phyloP scores from a whole-genome alignment of 2,888 invertebrate genomes.

The Cerceris rybyensis region DNA sequence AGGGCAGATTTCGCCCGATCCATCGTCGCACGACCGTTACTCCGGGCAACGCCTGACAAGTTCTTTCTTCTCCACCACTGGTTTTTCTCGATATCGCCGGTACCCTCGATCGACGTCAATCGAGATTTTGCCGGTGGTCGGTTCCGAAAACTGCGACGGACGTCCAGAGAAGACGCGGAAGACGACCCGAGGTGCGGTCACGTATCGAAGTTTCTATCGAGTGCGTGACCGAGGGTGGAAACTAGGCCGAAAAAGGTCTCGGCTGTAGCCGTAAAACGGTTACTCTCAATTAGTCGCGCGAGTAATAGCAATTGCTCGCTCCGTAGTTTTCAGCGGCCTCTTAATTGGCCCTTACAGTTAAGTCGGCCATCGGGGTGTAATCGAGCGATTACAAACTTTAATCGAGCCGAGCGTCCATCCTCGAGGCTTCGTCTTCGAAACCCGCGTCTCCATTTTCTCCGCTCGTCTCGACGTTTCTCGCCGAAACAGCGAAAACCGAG shows the following conservation, averaged over 20 bases:
- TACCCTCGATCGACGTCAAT: no score
- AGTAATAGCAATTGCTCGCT: constrained; percentile 4
- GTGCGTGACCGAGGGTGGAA: neutral
- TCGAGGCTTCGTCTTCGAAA: neutral
- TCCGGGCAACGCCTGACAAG: neutral
- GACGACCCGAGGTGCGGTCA: no score
- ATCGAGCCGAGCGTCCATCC: neutral
- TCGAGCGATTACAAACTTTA: neutral
- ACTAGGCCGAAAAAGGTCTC: constrained; percentile 17
- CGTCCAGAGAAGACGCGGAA: no score
- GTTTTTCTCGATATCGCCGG: no score
- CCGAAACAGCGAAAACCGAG: neutral
- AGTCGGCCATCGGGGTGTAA: neutral
- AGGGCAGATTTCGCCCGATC: neutral
- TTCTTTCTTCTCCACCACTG: neutral
- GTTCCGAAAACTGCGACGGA: no score
- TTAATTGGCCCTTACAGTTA: constrained; percentile 17
- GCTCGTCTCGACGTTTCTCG: neutral
- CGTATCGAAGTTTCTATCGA: neutral
- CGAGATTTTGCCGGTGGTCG: no score
- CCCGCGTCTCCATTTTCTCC: neutral
- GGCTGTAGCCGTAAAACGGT: neutral
- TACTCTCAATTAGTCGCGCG: constrained; percentile 18
- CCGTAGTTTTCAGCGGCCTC: neutral
- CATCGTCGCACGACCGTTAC: neutral